phyloP scores from a whole-genome alignment of 1,140 invertebrate genomes.

The Dysdera silvatica region DNA sequence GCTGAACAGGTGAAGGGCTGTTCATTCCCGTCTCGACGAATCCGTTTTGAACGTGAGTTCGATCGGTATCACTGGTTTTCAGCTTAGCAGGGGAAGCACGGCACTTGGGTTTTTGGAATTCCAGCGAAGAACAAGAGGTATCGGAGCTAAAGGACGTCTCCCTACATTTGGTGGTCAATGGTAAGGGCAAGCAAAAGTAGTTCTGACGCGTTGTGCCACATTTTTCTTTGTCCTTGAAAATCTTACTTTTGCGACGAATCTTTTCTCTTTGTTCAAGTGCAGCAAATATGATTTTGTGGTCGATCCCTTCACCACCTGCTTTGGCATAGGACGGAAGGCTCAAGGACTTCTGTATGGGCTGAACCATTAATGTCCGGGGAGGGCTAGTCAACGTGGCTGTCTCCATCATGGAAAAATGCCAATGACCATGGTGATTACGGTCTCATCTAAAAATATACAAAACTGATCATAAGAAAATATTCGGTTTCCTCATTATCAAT shows the following conservation, averaged over 20 bases:
- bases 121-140: conserved; percentile 29
- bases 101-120: conserved; percentile 26
- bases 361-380: conserved; percentile 10
- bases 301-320: conserved; percentile 16
- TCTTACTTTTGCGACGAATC: conserved; percentile 10
- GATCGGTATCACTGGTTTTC: no score
- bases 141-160: conserved; percentile 26
- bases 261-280: conserved; percentile 19
- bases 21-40: no score
- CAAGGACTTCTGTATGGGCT: conserved; percentile 19
- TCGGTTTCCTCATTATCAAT: no score
- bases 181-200: conserved; percentile 17
- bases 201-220: background rate
- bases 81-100: no score
- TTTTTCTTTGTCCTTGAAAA: conserved; percentile 18
- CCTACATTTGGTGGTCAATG: conserved; percentile 1
- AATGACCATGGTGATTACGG: no score
- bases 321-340: conserved; percentile 23
- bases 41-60: no score
- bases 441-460: no score
- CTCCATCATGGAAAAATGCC: no score
- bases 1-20: no score
- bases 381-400: conserved; percentile 19
- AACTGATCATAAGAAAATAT: no score
- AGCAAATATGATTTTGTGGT: conserved; percentile 22